Evolutionary conservation across 2,888 invertebrate genomes (phyloP).

Genomic region (Ischnura elegans): DNA sequence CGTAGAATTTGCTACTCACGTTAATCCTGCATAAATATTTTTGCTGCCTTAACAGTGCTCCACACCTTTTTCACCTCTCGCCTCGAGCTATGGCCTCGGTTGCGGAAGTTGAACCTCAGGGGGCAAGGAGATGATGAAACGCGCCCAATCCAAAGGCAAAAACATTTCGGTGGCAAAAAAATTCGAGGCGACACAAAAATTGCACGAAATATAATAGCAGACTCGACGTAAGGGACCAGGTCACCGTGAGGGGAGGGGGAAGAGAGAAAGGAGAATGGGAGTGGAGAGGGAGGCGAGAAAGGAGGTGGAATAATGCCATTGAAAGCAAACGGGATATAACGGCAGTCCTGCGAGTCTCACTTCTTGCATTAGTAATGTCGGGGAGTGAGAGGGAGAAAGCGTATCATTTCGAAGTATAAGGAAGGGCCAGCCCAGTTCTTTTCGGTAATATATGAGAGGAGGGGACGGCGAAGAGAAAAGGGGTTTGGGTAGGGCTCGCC

Average conservation of each 20-base stretch:
- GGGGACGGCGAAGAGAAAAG: neutral
- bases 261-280: neutral
- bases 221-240: neutral
- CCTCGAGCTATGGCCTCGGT: neutral
- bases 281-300: neutral
- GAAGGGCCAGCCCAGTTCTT: slow-evolving; percentile 39
- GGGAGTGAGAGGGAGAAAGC: slow-evolving; percentile 57
- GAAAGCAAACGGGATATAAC: slow-evolving; percentile 64
- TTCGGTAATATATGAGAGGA: slow-evolving; percentile 32
- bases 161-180: neutral
- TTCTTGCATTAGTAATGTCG: slow-evolving; percentile 63
- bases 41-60: neutral
- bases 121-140: neutral
- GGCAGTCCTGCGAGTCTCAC: slow-evolving; percentile 35
- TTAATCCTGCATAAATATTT: neutral
- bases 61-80: neutral
- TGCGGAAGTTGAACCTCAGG: slow-evolving; percentile 43
- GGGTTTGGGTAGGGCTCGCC: neutral
- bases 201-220: slow-evolving; percentile 18
- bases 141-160: slow-evolving; percentile 52
- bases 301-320: slow-evolving; percentile 56
- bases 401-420: slow-evolving; percentile 53
- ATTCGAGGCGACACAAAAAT: neutral
- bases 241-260: neutral
- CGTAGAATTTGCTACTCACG: neutral